Conservation (phyloP, 2,797 vertebrate species). For the Xiphorhynchus erythropygius region DNA sequence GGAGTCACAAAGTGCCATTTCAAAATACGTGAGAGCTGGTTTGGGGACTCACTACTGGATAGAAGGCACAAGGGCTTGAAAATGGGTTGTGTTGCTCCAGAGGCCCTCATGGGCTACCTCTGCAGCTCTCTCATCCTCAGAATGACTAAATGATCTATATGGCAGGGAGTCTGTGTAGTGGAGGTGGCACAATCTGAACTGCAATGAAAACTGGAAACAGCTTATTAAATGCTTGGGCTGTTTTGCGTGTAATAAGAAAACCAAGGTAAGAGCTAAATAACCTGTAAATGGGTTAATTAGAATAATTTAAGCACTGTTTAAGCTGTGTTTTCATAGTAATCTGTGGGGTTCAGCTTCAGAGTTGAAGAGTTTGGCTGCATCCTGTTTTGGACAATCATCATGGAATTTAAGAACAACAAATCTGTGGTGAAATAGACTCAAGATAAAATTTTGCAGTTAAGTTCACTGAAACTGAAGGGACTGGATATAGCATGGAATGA, state of each 20-base stretch:
- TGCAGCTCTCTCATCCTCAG: neutral
- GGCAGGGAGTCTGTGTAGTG: neutral
- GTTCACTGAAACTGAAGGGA: neutral
- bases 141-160: neutral
- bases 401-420: neutral
- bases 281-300: neutral
- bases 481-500: neutral
- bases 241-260: neutral
- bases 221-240: neutral
- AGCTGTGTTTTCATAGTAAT: neutral
- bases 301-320: neutral
- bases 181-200: neutral
- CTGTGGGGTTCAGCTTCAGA: neutral
- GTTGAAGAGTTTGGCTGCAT: neutral
- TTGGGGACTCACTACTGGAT: neutral
- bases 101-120: rapidly evolving
- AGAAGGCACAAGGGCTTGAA: neutral
- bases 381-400: neutral
- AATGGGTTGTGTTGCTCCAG: neutral
- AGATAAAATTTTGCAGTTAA: neutral
- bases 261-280: neutral
- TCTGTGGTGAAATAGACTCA: neutral
- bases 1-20: neutral
- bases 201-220: neutral
- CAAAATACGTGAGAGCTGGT: neutral